phyloP scores from a whole-genome alignment of 2,888 invertebrate genomes.

The Apodemia duryi region DNA sequence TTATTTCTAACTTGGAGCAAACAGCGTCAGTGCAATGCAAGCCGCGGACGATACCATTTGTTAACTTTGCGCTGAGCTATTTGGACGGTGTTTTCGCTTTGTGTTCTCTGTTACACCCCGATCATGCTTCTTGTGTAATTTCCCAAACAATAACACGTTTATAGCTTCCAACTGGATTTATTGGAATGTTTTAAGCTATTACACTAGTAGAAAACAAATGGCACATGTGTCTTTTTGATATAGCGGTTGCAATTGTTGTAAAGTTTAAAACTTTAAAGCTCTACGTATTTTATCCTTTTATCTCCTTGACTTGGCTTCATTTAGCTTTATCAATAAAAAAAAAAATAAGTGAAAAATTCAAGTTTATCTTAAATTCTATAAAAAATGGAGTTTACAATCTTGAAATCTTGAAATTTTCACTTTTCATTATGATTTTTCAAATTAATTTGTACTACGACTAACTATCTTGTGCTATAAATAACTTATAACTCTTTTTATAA shows the following conservation, averaged over 20 bases:
- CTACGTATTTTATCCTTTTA: too few species aligned
- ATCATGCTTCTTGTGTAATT: slow-evolving; percentile 29
- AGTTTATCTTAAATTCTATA: too few species aligned
- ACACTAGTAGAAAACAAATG: background rate
- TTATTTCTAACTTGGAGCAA: slow-evolving; percentile 38
- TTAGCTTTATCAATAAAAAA: too few species aligned
- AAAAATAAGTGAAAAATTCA: too few species aligned
- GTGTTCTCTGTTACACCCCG: slow-evolving; percentile 18
- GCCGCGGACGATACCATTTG: slow-evolving; percentile 65
- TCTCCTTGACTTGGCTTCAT: too few species aligned
- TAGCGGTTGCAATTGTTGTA: background rate
- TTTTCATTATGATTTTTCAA: too few species aligned
- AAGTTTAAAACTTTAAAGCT: background rate
- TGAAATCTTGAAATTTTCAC: too few species aligned
- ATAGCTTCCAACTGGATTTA: slow-evolving; percentile 11
- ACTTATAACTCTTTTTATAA: too few species aligned
- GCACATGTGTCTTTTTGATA: background rate
- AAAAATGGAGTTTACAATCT: too few species aligned
- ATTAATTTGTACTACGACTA: too few species aligned
- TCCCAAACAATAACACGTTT: slow-evolving; percentile 28
- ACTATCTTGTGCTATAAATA: too few species aligned
- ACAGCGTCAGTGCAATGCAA: slow-evolving; percentile 45
- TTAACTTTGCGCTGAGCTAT: slow-evolving; percentile 70
- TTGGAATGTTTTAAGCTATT: background rate
- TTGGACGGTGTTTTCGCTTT: slow-evolving; percentile 39